Base-by-base conservation (phyloP, 37 sponge, comb jelly and placozoan genomes). In the Ianthella basta region DNA sequence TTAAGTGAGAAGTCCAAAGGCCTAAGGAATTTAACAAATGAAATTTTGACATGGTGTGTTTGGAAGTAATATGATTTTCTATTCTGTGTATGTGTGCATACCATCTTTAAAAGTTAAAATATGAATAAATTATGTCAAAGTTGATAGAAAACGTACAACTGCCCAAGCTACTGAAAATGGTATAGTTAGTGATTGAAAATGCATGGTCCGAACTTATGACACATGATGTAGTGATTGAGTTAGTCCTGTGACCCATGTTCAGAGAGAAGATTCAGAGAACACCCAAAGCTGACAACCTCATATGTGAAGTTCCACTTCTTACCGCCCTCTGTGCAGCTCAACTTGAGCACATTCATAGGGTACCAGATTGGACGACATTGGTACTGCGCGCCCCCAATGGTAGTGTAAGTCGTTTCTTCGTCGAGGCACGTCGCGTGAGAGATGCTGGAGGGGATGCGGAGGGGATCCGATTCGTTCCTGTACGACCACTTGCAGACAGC, bases 331-430 rank as follows among this genome's bases (percentile, higher is more conserved):
- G 30, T 5, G 27, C 56, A 78, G 53, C 25, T 40, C 56, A 50
- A 78, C 54, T 39, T 78, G 54, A 78, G 79, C 56, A 55, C 70
- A 6, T 69, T 69, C 34, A 69, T 69, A 1, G 70, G 70, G 70
- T 69, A 69, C 35, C 29, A 69, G 19, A 69, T 69, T 6, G 12
- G 33, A 33, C 70, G 70, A 30, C 70, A 69, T 6, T 69, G 35
- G 6, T 69, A 69, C n/a, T n/a, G n/a, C 4, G 19, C 8, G 50
- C 8, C 8, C 8, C 6, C 8, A 44, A 30, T 4, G 6, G 4
- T 13, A 32, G 35, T 61, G n/a, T 23, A 25, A 5, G 2, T 5
- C 2, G 25, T 4, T 27, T 61, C 63, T 27, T 27, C 25, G 14
- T 61, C 25, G 18, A 30, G 6, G 34, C 70, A 69, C 4, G 6